Evolutionary conservation across 2,113 vertebrate species (phyloP).

Genomic region (Oryzias celebensis): DNA sequence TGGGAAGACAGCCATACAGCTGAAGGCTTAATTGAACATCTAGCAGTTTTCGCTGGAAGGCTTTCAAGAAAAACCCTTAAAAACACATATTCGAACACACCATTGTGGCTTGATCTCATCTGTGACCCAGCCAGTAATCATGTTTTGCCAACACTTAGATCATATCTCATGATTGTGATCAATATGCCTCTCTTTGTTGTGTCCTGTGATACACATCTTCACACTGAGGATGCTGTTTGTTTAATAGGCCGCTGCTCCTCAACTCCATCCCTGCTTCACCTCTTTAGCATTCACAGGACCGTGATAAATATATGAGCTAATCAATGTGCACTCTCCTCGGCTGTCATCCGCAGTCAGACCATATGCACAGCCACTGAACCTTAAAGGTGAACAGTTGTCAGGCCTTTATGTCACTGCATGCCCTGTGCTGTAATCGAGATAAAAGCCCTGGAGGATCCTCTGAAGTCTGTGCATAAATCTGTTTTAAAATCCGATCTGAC

Average conservation of each 20-base stretch:
- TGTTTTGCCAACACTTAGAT: constrained; percentile 29
- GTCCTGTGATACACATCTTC: constrained; percentile 46
- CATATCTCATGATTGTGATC: constrained; percentile 39
- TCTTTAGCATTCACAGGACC: constrained; percentile 64
- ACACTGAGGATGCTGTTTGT: constrained; percentile 28
- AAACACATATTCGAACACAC: constrained; percentile 13
- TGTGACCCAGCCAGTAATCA: constrained; percentile 24
- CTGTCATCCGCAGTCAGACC: constrained; percentile 59
- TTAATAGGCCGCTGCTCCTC: constrained; percentile 39
- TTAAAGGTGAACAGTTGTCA: constrained; percentile 69
- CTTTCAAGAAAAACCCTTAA: constrained; percentile 35
- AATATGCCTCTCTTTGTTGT: constrained; percentile 37
- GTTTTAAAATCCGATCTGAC: constrained; percentile 20
- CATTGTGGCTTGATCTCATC: constrained; percentile 15
- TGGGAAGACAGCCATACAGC: constrained; percentile 56
- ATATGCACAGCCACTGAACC: constrained; percentile 66
- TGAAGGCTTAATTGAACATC: constrained; percentile 42
- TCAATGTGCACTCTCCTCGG: constrained; percentile 56
- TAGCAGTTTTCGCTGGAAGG: constrained; percentile 22
- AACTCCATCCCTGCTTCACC: constrained; percentile 13
- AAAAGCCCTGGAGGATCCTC: constrained; percentile 21
- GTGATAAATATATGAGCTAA: constrained; percentile 65
- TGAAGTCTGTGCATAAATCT: constrained; percentile 35
- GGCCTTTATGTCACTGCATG: constrained; percentile 59
- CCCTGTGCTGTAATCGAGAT: constrained; percentile 48